Percentiles rank a stretch among this genome's conserved stretches.
phyloP scores from a whole-genome alignment of 2,797 vertebrate genomes.

The Danio aesculapii region DNA sequence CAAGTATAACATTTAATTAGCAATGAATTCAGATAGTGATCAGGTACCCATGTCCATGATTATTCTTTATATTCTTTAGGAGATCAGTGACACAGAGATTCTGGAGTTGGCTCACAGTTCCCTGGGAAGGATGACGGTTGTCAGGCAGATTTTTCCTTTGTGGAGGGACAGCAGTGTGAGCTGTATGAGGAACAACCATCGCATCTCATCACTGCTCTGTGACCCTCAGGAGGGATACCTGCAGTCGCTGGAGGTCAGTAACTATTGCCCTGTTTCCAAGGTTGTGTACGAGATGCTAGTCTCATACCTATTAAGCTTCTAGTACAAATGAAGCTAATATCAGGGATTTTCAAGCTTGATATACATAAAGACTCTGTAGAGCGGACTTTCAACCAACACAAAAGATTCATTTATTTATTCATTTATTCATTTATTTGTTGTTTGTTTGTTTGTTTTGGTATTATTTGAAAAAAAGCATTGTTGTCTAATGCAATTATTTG shows the following conservation, averaged over 20 bases:
- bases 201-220: conserved; percentile 93
- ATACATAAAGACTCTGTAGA: background rate
- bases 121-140: conserved; percentile 94
- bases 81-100: conserved; percentile 96
- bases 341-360: background rate
- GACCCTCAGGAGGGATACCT: conserved; percentile 96
- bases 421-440: no score
- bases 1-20: no score
- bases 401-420: background rate
- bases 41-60: background rate
- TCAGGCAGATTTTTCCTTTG: conserved; percentile 93
- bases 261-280: background rate
- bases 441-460: background rate
- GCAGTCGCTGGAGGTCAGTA: conserved; percentile 91
- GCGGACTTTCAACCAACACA: background rate
- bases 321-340: background rate
- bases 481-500: no score
- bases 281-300: background rate
- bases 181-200: conserved; percentile 93
- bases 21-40: background rate
- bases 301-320: background rate
- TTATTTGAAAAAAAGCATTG: no score
- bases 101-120: conserved; percentile 92
- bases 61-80: conserved; percentile 73
- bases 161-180: conserved; percentile 87